Evolutionary conservation across 2,888 invertebrate genomes (phyloP).

Genomic region (Tipula lateralis): DNA sequence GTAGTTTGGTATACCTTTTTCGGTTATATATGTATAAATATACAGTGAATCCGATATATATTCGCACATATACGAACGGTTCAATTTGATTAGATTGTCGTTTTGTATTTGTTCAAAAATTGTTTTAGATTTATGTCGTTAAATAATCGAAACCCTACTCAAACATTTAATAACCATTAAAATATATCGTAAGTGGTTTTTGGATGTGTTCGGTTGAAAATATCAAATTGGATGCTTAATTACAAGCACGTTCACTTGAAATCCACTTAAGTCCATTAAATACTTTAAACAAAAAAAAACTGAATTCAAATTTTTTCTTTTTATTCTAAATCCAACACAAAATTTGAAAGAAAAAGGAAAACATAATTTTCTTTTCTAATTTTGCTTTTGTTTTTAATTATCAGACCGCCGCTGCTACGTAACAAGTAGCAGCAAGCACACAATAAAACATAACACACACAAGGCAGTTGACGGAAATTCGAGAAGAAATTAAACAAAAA

Average conservation of each 20-base stretch:
- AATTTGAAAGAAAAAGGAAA: not conserved
- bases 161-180: not conserved
- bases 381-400: constrained; percentile 4
- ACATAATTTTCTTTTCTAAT: not conserved
- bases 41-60: not conserved
- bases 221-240: not conserved
- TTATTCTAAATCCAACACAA: not conserved
- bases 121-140: constrained; percentile 7
- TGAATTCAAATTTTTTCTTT: not conserved
- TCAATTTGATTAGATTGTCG: not conserved
- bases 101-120: not conserved
- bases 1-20: not conserved
- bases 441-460: not conserved
- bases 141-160: constrained; percentile 19
- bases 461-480: not conserved
- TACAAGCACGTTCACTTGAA: not conserved
- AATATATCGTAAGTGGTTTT: not conserved
- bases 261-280: not conserved
- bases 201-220: not conserved
- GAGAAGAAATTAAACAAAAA: not conserved
- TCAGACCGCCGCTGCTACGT: not conserved
- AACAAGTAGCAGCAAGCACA: not conserved
- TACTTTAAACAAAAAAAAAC: not conserved
- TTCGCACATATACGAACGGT: not conserved
- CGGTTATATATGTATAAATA: too few species aligned